Base-by-base conservation (phyloP, 2,797 vertebrate species). In the Coregonus sp. region DNA sequence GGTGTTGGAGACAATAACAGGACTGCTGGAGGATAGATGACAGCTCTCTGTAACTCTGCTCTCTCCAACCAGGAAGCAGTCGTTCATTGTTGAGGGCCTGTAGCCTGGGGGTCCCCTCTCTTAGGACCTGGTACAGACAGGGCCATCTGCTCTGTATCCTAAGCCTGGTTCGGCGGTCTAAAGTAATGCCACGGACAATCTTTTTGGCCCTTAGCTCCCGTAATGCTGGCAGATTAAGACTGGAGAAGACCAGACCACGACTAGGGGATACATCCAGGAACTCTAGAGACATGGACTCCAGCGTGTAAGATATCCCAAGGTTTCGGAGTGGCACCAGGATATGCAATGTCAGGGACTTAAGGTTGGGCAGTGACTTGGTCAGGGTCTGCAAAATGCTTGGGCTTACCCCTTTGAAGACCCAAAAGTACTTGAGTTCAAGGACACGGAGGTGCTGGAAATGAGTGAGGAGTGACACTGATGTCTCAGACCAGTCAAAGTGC, bases 341-440 rank as follows among this genome's bases (percentile, higher is more conserved):
- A 69, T 96, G 94, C 47, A 96, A 85, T 1, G 94, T 95, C 79
- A 96, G 87, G 4, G 93, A 95, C 75, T 92, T 93, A 0, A 96
- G 92, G 86, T 93, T 92, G 0, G 95, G 95, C 74, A 96, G 90
- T 0, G 94, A 94, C 73, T 90, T 91, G 20, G 94, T 94, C 4
- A 96, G 79, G 29, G 85, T 86, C 80, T 94, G 93, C 87, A 96
- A 89, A 0, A 92, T 95, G 3, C 91, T 88, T 0, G 95, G 95
- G 2, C 90, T 92, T 63, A 96, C 94, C 0, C 95, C 93, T 80
- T 95, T 95, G 69, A 96, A 96, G 1, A 95, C 93, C 95, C 95
- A 96, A 88, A 96, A 96, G 80, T 95, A 95, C 72, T 95, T 95
- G 14, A 96, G 92, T 87, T 96, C 95, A 1, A 96, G 91, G 47